Conservation (phyloP, 2,888 invertebrate species). For the Eupithecia pulchellata region DNA sequence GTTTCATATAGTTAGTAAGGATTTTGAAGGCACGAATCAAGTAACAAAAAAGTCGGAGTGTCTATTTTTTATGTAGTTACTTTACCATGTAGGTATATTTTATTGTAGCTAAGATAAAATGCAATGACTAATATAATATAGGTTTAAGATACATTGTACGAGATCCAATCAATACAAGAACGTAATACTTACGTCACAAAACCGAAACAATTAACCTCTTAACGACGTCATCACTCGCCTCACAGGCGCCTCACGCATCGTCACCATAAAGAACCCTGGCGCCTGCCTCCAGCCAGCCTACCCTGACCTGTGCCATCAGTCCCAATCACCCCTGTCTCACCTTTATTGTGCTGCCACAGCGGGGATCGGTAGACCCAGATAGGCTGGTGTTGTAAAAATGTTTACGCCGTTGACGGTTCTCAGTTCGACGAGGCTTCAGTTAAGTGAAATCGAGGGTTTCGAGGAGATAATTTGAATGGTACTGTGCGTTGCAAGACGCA, state of each 20-base stretch:
- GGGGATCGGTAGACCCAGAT: slow-evolving; percentile 29
- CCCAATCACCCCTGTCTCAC: slow-evolving; percentile 30
- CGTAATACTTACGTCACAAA: slow-evolving; percentile 34
- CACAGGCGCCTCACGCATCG: slow-evolving; percentile 64
- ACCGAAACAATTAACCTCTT: slow-evolving; percentile 45
- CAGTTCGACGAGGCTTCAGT: slow-evolving; percentile 49
- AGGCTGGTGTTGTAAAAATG: slow-evolving; percentile 48
- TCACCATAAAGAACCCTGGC: slow-evolving; percentile 65
- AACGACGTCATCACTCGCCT: slow-evolving; percentile 56
- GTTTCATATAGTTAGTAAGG: no score
- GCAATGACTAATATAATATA: neutral
- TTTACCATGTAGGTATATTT: neutral
- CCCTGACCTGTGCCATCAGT: slow-evolving; percentile 18
- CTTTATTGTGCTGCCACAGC: slow-evolving; percentile 25
- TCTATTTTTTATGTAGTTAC: neutral
- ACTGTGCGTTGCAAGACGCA: slow-evolving; percentile 27
- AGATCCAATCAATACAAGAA: slow-evolving; percentile 28
- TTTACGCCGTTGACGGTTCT: slow-evolving; percentile 53
- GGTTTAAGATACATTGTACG: slow-evolving; percentile 10
- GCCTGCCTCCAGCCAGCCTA: slow-evolving; percentile 28
- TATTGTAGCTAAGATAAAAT: neutral
- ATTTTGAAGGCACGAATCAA: neutral
- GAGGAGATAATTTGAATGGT: slow-evolving; percentile 40
- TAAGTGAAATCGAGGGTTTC: slow-evolving; percentile 47
- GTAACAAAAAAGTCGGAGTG: neutral